Percentiles rank a stretch among this genome's conserved stretches.
Conservation (phyloP, 2,888 invertebrate species). For the Ashinkailepas kermadecensis region DNA sequence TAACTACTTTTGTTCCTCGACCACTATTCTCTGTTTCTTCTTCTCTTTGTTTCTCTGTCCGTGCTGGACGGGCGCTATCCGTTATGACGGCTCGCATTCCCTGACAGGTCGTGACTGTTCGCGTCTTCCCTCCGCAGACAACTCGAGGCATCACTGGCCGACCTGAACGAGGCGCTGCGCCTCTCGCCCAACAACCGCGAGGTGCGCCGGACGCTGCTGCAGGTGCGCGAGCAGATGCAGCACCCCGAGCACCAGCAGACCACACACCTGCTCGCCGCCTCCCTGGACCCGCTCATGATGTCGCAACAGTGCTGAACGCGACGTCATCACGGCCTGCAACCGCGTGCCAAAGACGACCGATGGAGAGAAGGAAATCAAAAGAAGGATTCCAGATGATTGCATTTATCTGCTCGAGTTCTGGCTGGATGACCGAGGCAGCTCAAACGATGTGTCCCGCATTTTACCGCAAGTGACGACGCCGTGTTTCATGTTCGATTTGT, state of each 20-base stretch:
- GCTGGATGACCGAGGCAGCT: neutral
- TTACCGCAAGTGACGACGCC: neutral
- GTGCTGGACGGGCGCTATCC: too few relatives aligned
- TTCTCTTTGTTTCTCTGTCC: too few relatives aligned
- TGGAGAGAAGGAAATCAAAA: neutral
- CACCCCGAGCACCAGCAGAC: neutral
- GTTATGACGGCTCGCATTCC: too few relatives aligned
- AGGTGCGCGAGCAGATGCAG: slow-evolving; percentile 63
- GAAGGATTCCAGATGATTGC: slow-evolving; percentile 12
- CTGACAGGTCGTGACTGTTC: too few relatives aligned
- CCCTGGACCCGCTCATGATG: neutral
- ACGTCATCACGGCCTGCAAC: neutral
- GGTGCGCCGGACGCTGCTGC: slow-evolving; percentile 62
- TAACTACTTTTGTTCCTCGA: too few relatives aligned
- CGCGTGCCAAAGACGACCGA: neutral
- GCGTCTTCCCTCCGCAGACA: slow-evolving; percentile 43
- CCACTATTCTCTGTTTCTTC: too few relatives aligned
- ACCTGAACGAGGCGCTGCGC: slow-evolving; percentile 70
- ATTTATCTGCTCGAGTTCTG: slow-evolving; percentile 12
- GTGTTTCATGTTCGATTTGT: neutral
- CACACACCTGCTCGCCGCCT: neutral
- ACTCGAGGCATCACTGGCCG: slow-evolving; percentile 65
- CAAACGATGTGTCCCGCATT: neutral
- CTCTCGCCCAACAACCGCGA: slow-evolving; percentile 63
- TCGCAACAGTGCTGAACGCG: neutral